Evolutionary conservation across 1,140 invertebrate genomes (phyloP), one percentile per base, ranked within the genome.

Genomic region (Eciton burchellii): DNA sequence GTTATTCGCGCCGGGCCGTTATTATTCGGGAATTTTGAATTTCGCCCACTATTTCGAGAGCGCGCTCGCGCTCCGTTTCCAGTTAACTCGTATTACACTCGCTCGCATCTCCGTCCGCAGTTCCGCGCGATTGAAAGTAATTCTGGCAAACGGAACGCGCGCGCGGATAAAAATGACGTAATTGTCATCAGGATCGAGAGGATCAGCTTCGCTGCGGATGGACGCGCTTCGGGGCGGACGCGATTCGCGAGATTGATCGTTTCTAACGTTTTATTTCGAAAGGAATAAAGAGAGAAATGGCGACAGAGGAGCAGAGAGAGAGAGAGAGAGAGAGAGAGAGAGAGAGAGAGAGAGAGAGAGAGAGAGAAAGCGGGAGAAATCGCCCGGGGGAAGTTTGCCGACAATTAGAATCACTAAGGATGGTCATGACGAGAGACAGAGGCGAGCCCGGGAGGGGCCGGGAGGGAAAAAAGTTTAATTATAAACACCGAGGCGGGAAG

Each of bases 341-440:
- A 29, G 54, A 0, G 14, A 9, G 21, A 19, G 29, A 41, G 19
- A 43, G 29, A 73, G 41, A 71, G 24, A 54, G 24, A 26, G 24
- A 65, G 29, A 79, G 35, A 68, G 21, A 68, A 16, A 21, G 68
- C 52, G n/a, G 35, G 41, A 35, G 26, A 45, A 45, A 85, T 74
- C 56, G 79, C 56, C 29, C 5, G 73, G n/a, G n/a, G 14, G 73
- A 86, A 56, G 66, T 63, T 83, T 70, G 72, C 70, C 90, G 92
- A 92, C 92, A 94, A 94, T 94, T 94, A 94, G 91, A 94, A 94
- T 93, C 92, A 93, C 91, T 92, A 92, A 93, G 88, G 90, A 91
- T 81, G 82, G 71, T 54, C 85, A 77, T 81, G 83, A 88, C 76
- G 83, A 88, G 87, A 71, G 71, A 79, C 72, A 85, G 84, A 90